These are phyloP conservation scores for Chymomyza fuscimana DNA, from an alignment of 2,888 invertebrate species.

Conservation along the genomic window DNA sequence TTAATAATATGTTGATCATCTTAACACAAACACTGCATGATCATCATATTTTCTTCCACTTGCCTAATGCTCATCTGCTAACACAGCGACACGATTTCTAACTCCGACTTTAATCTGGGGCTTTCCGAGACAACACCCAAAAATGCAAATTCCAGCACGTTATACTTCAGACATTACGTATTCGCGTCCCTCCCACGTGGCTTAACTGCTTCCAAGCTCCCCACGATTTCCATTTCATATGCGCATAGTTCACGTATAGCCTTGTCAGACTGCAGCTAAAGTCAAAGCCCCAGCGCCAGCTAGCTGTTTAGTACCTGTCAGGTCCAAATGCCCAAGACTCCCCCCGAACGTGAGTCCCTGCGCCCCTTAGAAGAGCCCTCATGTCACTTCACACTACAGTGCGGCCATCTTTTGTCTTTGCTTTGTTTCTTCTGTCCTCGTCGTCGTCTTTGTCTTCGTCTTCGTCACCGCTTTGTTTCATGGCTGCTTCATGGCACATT, in stretches of 20 bases:
- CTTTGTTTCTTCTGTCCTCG: neutral
- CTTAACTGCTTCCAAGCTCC: neutral
- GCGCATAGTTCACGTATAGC: too few species aligned
- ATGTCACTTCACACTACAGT: conserved; percentile 62
- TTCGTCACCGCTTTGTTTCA: neutral
- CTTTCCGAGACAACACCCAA: neutral
- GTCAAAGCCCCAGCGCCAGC: conserved; percentile 1
- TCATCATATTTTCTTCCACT: neutral
- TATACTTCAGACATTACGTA: too few species aligned
- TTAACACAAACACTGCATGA: too few species aligned
- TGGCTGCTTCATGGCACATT: neutral
- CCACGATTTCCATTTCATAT: neutral
- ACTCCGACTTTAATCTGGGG: neutral
- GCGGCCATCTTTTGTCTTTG: conserved; percentile 33
- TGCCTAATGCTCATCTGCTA: too few species aligned
- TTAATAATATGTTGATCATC: too few species aligned
- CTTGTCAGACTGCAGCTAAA: too few species aligned
- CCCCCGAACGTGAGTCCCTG: neutral
- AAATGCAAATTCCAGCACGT: neutral
- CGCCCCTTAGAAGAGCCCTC: neutral
- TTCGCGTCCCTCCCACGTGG: neutral
- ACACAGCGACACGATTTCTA: neutral
- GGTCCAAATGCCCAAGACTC: neutral
- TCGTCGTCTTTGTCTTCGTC: neutral
- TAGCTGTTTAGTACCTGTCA: conserved; percentile 34